These are phyloP conservation scores for Polietes domitor DNA, from an alignment of 2,888 invertebrate genomes.

Conservation along the genomic window DNA sequence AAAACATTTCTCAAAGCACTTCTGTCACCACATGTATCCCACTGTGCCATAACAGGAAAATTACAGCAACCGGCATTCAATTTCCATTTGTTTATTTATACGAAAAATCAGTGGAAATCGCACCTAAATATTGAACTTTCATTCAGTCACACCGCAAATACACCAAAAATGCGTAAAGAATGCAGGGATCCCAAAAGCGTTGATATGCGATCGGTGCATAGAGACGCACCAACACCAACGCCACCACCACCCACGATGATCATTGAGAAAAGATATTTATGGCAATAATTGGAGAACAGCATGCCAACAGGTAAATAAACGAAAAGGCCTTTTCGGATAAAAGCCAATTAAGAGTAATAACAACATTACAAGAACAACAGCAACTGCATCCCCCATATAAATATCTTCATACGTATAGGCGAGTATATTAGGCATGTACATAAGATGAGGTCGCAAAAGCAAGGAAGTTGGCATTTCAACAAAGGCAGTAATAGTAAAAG, in stretches of 20 bases:
- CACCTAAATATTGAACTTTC: conserved; percentile 17
- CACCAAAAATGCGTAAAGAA: not conserved
- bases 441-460: too few relatives aligned
- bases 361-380: conserved; percentile 6
- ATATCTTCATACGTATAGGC: not conserved
- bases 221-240: not conserved
- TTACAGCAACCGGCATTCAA: not conserved
- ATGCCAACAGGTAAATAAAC: conserved; percentile 54
- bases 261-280: conserved; percentile 55
- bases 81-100: not conserved
- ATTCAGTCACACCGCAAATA: not conserved
- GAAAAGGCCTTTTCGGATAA: conserved; percentile 33
- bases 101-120: not conserved
- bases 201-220: too few relatives aligned
- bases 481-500: too few relatives aligned
- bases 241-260: conserved; percentile 58
- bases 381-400: not conserved
- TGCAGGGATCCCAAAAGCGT: not conserved
- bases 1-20: not conserved
- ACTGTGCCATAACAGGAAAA: too few relatives aligned
- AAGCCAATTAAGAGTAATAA: conserved; percentile 51
- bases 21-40: too few relatives aligned
- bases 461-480: too few relatives aligned
- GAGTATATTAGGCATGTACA: not conserved
- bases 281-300: conserved; percentile 56